Percentiles rank a stretch among this genome's conserved stretches.
Conservation (phyloP, 2,888 invertebrate species). For the Zonitis immaculata region DNA sequence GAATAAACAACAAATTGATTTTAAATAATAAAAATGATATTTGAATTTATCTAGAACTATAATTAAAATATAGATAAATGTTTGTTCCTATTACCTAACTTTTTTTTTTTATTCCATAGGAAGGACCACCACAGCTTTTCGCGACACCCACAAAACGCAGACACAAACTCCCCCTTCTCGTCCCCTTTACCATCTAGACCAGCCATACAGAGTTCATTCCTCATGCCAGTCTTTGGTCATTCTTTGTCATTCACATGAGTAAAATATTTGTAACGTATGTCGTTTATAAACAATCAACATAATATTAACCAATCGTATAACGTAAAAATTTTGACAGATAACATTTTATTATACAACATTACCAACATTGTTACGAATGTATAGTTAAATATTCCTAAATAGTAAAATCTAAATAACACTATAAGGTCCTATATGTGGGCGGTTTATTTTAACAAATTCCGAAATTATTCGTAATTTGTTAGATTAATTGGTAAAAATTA, state of each 20-base stretch:
- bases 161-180: slow-evolving; percentile 34
- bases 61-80: slow-evolving; percentile 20
- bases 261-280: neutral
- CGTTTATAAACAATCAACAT: slow-evolving; percentile 1
- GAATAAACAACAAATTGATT: slow-evolving; percentile 20
- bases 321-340: neutral
- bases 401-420: neutral
- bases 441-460: neutral
- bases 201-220: slow-evolving; percentile 4
- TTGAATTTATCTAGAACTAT: slow-evolving; percentile 12
- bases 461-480: neutral
- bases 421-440: neutral
- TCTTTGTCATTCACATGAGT: slow-evolving; percentile 3
- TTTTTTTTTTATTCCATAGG: slow-evolving; percentile 38
- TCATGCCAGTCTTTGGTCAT: slow-evolving; percentile 5
- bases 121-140: slow-evolving; percentile 42
- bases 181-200: slow-evolving; percentile 21
- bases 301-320: neutral
- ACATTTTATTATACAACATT: neutral
- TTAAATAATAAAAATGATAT: slow-evolving; percentile 12
- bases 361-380: neutral
- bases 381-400: neutral
- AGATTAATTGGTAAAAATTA: no score
- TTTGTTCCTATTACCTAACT: slow-evolving; percentile 34
- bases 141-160: slow-evolving; percentile 44